Evolutionary conservation across 1,140 invertebrate genomes (phyloP).

Genomic region (Elysia chlorotica): DNA sequence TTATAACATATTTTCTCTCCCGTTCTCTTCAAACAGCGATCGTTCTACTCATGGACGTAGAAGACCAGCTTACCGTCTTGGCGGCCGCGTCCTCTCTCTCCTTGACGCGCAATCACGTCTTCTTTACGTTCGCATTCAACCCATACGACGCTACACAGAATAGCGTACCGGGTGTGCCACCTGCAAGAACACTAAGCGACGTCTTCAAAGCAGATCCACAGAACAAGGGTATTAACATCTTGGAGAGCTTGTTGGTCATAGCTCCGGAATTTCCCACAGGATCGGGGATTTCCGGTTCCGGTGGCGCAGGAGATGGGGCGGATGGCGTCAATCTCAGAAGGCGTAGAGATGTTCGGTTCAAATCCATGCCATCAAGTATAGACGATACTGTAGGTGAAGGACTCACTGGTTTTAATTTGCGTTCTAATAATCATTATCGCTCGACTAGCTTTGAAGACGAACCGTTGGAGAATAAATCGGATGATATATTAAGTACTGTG

Average conservation of each 20-base stretch:
- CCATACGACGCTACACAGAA: not conserved
- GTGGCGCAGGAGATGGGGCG: too few relatives aligned
- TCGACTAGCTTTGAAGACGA: too few relatives aligned
- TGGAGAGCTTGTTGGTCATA: constrained; percentile 15
- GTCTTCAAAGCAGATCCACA: not conserved
- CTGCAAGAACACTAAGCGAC: not conserved
- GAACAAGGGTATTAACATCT: not conserved
- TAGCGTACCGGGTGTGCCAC: not conserved
- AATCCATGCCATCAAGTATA: too few relatives aligned
- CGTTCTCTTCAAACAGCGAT: not conserved
- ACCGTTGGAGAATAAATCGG: too few relatives aligned
- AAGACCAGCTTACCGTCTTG: constrained; percentile 3
- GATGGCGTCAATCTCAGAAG: too few relatives aligned
- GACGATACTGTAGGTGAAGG: too few relatives aligned
- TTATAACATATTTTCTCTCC: not conserved
- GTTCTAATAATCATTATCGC: too few relatives aligned
- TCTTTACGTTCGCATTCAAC: constrained; percentile 2
- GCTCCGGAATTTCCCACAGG: not conserved
- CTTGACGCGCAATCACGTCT: constrained; percentile 6
- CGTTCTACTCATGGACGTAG: constrained; percentile 3
- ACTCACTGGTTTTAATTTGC: too few relatives aligned
- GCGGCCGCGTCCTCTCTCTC: constrained; percentile 3
- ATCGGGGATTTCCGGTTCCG: too few relatives aligned
- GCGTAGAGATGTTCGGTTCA: too few relatives aligned
- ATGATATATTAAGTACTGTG: too few relatives aligned